Evolutionary conservation across 2,888 invertebrate species (phyloP), one percentile per base, ranked within the genome.

Genomic region (Lasioglossum zephyrum): DNA sequence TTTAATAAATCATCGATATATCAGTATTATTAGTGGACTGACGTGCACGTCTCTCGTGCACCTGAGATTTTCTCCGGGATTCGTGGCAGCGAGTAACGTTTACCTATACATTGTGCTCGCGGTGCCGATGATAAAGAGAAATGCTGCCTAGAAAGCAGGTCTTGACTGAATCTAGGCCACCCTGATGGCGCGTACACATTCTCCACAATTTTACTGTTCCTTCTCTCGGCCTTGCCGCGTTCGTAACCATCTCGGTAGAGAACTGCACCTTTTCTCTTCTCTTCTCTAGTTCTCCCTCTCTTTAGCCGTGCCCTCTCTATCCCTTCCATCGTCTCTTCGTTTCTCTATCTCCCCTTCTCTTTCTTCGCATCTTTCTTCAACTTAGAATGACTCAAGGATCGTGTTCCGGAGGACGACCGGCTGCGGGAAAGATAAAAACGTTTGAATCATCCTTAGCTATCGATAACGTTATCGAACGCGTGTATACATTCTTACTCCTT

Each of bases 91-190:
- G 70, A 70, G 74, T 86, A 91, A 92, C 90, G 90, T 92, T 91
- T 89, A 91, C 92, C 90, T 90, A 89, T 88, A 89, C 90, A 89
- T 87, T 89, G 86, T 77, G 80, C 88, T 87, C 87, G 89, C 92
- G 90, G 91, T 91, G 91, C 89, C 90, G 92, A 93, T 94, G 94
- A 95, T 95, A 95, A 95, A 95, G 95, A 95, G 95, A 95, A 95
- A 95, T 95, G 95, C 93, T 93, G 94, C 92, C 95, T 95, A 95
- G 95, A 95, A 95, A 95, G 95, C 95, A 95, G 95, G 95, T 95
- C 95, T 95, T 92, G 93, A 87, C 90, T 91, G 93, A 94, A 95
- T 95, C 94, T 95, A 94, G 95, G 95, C 94, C 95, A 95, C 93
- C 92, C 93, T 93, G 93, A 93, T 94, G 93, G 90, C 93, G 91